Evolutionary conservation across 2,888 invertebrate species (phyloP).

Genomic region (Polymixis flavicincta): DNA sequence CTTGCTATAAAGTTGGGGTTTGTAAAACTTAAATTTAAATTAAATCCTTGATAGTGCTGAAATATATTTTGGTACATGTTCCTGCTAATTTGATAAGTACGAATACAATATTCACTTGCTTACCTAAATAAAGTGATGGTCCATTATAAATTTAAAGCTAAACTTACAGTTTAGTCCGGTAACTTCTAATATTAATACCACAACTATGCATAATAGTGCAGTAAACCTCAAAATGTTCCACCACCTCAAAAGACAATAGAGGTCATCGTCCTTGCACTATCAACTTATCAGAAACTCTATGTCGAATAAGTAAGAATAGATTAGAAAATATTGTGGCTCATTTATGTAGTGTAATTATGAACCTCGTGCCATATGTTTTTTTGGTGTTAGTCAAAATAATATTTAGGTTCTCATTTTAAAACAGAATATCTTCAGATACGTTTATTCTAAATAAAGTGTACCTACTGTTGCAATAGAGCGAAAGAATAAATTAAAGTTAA

Average conservation of each 20-base stretch:
- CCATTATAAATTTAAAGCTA: constrained; percentile 3
- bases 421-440: not conserved
- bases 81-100: not conserved
- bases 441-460: not conserved
- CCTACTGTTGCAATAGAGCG: not conserved
- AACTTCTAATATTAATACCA: constrained; percentile 3
- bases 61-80: constrained; percentile 15
- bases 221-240: constrained; percentile 17
- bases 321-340: not conserved
- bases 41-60: constrained; percentile 25
- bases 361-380: not conserved
- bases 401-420: not conserved
- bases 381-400: not conserved
- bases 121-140: not conserved
- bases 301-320: too few species aligned
- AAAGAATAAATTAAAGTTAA: not conserved
- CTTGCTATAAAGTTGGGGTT: constrained; percentile 22
- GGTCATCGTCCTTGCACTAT: constrained; percentile 3
- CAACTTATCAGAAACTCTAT: not conserved
- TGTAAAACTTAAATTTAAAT: constrained; percentile 40
- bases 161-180: constrained; percentile 4
- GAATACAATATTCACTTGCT: not conserved
- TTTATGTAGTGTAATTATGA: not conserved
- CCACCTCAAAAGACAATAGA: constrained; percentile 18
- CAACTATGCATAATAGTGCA: constrained; percentile 10